Base-by-base conservation (phyloP, 2,113 vertebrate genomes). In the Cottus gobio region DNA sequence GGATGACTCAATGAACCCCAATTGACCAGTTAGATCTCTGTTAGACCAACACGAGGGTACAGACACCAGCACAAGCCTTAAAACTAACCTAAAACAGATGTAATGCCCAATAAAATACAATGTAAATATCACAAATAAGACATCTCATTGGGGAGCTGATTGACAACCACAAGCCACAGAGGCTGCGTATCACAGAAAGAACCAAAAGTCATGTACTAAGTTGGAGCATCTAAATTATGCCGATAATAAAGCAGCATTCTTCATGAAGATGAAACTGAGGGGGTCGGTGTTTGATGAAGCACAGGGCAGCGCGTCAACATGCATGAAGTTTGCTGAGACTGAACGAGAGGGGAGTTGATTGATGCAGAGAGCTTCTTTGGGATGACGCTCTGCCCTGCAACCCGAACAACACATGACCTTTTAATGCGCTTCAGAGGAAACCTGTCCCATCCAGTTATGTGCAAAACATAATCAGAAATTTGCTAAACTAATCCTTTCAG, bases 401-500 rank as follows among this genome's bases (percentile, higher is more conserved):
- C 5, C 62, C 26, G 67, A 39, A 56, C 52, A 69, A 54, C 48
- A 52, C 30, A 9, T 57, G 56, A 80, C 79, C 73, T 78, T 77
- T 67, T 61, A 75, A 86, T 66, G 58, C 5, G 9, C 65, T 20
- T 79, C 70, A 18, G 58, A 80, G 39, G 31, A 78, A 82, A 84
- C 75, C 81, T 80, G 77, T 66, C 65, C 67, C 36, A 46, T 81
- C 44, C 68, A 64, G 31, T 75, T 58, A 36, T 44, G 48, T 77
- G 67, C 8, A 44, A 42, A 70, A 57, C 69, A 79, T 31, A 80
- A 70, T 78, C 79, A 66, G 34, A 82, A 84, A 80, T 80, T 42
- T 77, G 48, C 30, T 75, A 36, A 63, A 77, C 60, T 66, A 70
- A 88, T 50, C 70, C 70, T 71, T 75, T 69, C 63, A 82, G 75